These are phyloP conservation scores for Arge pagana DNA, from an alignment of 2,888 invertebrate genomes.

Conservation along the genomic window DNA sequence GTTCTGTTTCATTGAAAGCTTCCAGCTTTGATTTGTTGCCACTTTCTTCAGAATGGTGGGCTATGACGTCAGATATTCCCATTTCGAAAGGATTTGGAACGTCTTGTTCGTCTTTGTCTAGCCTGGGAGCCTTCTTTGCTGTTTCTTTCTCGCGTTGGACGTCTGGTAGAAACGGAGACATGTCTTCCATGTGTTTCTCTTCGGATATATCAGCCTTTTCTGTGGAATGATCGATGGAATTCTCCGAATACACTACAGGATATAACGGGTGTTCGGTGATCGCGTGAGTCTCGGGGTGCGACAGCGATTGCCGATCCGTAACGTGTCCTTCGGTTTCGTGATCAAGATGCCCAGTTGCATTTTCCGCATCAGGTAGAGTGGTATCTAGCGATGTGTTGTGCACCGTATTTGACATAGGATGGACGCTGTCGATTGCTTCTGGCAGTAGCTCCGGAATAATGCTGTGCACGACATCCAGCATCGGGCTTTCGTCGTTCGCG, in stretches of 20 bases:
- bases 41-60: conserved; percentile 13
- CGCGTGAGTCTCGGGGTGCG: conserved; percentile 6
- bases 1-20: conserved; percentile 26
- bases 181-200: conserved; percentile 59
- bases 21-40: conserved; percentile 2
- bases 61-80: conserved; percentile 46
- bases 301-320: not conserved
- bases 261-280: conserved; percentile 33
- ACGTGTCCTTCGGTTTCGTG: not conserved
- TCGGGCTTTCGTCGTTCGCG: conserved; percentile 27
- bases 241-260: conserved; percentile 33
- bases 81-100: conserved; percentile 60
- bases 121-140: conserved; percentile 55
- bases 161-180: conserved; percentile 72
- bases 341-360: not conserved
- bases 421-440: conserved; percentile 33
- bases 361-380: not conserved
- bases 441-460: conserved; percentile 43
- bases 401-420: not conserved
- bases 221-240: conserved; percentile 28
- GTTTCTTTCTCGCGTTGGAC: conserved; percentile 60
- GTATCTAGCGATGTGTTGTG: conserved; percentile 2
- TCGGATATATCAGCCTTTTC: conserved; percentile 33
- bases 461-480: conserved; percentile 36
- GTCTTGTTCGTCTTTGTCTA: conserved; percentile 62